A percentile compares a stretch with the other conserved stretches of the same genome.
Evolutionary conservation across 2,888 invertebrate species (phyloP).

Genomic region (Oscheius myriophilus): DNA sequence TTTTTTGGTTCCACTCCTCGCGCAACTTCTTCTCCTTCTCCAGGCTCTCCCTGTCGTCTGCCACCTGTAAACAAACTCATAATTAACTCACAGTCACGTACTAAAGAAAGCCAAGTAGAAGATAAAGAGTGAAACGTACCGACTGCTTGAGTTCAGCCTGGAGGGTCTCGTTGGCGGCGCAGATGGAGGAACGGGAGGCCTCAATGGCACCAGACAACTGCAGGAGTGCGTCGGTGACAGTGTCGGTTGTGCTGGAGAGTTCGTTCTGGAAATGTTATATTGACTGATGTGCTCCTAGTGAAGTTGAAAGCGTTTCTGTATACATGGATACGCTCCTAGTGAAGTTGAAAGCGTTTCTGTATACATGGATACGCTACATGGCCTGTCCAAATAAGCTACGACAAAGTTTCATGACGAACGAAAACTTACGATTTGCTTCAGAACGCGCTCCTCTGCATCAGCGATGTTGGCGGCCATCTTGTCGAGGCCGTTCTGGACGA

Average conservation of each 20-base stretch:
- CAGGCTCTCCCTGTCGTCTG: background rate
- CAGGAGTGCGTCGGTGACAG: background rate
- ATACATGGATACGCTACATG: background rate
- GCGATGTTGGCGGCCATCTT: background rate
- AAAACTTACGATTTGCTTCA: background rate
- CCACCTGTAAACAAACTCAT: no score
- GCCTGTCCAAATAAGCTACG: no score
- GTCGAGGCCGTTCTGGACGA: background rate
- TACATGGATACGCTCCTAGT: background rate
- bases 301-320: background rate
- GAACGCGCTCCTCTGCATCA: background rate
- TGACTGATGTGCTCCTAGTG: background rate
- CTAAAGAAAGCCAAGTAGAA: no score
- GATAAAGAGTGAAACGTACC: background rate
- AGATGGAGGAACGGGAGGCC: background rate
- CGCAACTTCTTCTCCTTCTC: background rate
- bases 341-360: background rate
- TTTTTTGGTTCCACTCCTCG: background rate
- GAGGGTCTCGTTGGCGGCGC: background rate
- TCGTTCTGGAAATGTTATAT: background rate
- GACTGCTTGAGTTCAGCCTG: background rate
- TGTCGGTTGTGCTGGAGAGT: background rate
- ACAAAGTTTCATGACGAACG: background rate
- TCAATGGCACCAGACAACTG: background rate
- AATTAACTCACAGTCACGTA: no score